These are phyloP conservation scores for Dynastes grantii DNA, from an alignment of 2,888 invertebrate genomes.

Conservation along the genomic window DNA sequence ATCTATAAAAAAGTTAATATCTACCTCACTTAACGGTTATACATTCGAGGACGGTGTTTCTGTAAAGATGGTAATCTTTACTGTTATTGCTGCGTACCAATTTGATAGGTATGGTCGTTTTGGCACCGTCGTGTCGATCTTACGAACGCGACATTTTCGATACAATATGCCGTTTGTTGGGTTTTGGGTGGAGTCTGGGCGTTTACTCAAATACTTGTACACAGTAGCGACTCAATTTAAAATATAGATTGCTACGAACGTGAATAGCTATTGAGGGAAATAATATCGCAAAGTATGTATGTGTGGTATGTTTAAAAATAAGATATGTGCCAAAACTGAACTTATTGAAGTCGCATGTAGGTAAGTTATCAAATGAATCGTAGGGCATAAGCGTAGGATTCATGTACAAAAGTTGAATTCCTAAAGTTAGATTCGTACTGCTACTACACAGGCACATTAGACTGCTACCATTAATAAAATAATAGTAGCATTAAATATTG, in stretches of 20 bases:
- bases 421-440: too few relatives aligned
- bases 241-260: not conserved
- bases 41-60: constrained; percentile 45
- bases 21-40: constrained; percentile 44
- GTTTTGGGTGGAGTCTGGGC: not conserved
- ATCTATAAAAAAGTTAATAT: constrained; percentile 46
- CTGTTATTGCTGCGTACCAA: constrained; percentile 52
- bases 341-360: too few relatives aligned
- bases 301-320: not conserved
- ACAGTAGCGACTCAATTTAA: constrained; percentile 4
- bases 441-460: too few relatives aligned
- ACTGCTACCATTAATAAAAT: too few relatives aligned
- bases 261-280: too few relatives aligned
- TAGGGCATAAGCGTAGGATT: too few relatives aligned
- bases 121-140: constrained; percentile 48
- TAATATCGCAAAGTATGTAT: too few relatives aligned
- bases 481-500: too few relatives aligned
- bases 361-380: too few relatives aligned
- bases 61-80: constrained; percentile 53
- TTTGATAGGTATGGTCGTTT: constrained; percentile 52
- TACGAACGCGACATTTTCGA: constrained; percentile 34
- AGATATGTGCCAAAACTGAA: too few relatives aligned
- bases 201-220: not conserved
- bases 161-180: constrained; percentile 34
- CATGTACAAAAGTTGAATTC: too few relatives aligned